A percentile compares a stretch with the other conserved stretches of the same genome.
Evolutionary conservation across 2,797 vertebrate genomes (phyloP).

Genomic region (Bucorvus abyssinicus): DNA sequence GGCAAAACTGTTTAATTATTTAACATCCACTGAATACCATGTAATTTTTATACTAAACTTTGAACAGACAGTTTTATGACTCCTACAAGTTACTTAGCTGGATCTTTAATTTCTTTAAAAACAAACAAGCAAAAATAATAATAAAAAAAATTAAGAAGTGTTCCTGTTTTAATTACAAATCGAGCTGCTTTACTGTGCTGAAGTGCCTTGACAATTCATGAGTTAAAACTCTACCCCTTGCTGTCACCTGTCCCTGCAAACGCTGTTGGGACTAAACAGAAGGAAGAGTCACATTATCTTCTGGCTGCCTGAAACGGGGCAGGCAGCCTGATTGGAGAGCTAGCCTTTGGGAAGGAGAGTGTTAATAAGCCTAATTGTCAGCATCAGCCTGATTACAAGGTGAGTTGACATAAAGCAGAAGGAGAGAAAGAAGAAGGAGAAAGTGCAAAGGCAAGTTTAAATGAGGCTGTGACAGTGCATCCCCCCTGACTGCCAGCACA

Average conservation of each 20-base stretch:
- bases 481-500: no score
- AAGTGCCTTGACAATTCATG: background rate
- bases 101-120: background rate
- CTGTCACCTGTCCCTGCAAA: background rate
- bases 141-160: background rate
- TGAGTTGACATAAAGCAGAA: background rate
- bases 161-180: background rate
- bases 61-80: background rate
- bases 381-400: background rate
- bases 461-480: no score
- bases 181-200: background rate
- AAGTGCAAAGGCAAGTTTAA: background rate
- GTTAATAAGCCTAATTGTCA: slow-evolving; percentile 39
- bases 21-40: background rate
- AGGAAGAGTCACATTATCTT: background rate
- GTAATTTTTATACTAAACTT: background rate
- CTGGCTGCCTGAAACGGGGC: background rate
- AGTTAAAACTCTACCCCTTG: background rate
- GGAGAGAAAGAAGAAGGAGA: background rate
- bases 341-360: background rate
- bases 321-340: background rate
- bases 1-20: background rate
- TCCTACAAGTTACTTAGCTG: background rate
- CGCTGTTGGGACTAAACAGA: background rate
- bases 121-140: background rate